Evolutionary conservation across 1,140 invertebrate genomes (phyloP), one percentile per base, ranked within the genome.

Genomic region (Zaprionus taronus): DNA sequence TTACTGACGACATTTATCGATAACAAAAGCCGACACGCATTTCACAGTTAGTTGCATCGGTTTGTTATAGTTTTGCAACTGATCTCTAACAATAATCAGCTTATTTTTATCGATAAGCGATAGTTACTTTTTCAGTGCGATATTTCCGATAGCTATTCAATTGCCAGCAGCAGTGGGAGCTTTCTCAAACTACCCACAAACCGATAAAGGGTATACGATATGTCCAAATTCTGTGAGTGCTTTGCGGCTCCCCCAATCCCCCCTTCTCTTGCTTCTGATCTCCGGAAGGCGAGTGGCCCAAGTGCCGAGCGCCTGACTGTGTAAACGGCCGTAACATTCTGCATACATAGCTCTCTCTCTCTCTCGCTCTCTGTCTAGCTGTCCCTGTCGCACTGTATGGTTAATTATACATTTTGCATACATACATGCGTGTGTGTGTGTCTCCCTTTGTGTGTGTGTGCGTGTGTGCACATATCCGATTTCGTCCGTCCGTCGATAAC

Each of bases 381-480:
- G 4, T 26, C n/a, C 51, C 28, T 51, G 72, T 64, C 62, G 83
- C 69, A 68, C 69, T 86, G 80, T 85, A 70, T 82, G 83, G 83
- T 81, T 85, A 85, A 85, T 85, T 85, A 85, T 85, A 85, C 83
- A 85, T 85, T 86, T 86, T 82, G 75, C 83, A 86, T 77, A 72
- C 71, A 60, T 44, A 61, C 70, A 64, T 14, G 28, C 44, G 57
- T 58, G 38, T 53, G 26, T 14, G 31, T 56, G 34, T 51, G 41
- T 28, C 1, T 1, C 6, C 9, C 28, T 28, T 9, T n/a, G 26
- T 56, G 34, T 51, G 53, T 56, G 68, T 79, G 64, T 57, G 53
- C 61, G 41, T 63, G 58, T 76, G 71, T 79, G 67, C 72, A 80
- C 80, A 80, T 87, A 86, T 86, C 83, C 83, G 80, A 86, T 87